Evolutionary conservation across 2,113 vertebrate species (phyloP).

Genomic region (Serinus canaria): DNA sequence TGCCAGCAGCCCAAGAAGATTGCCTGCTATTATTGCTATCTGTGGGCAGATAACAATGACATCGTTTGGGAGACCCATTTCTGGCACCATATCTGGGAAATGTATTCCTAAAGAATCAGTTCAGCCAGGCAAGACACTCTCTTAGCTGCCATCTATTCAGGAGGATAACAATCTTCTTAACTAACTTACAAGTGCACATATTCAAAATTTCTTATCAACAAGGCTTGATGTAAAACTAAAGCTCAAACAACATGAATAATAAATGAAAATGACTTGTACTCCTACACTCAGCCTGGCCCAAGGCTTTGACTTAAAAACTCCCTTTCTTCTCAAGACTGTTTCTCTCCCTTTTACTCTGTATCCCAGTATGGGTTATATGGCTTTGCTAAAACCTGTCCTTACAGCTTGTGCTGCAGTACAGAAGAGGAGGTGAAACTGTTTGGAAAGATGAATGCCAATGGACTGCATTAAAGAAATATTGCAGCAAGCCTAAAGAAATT

Average conservation of each 20-base stretch:
- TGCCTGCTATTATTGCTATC: not conserved
- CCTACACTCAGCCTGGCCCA: not conserved
- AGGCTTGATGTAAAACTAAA: constrained; percentile 12
- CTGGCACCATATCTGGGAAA: not conserved
- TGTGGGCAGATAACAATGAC: not conserved
- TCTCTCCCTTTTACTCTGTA: not conserved
- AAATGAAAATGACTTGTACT: constrained; percentile 15
- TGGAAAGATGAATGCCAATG: not conserved
- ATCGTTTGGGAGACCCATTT: not conserved
- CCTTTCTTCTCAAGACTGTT: not conserved
- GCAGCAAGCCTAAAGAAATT: not conserved
- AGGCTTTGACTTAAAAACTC: not conserved
- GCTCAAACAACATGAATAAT: constrained; percentile 12
- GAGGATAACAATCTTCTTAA: not conserved
- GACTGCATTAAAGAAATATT: not conserved
- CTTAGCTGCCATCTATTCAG: not conserved
- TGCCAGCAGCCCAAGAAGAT: not conserved
- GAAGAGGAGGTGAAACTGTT: not conserved
- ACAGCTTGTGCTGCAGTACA: not conserved
- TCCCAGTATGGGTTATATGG: not conserved
- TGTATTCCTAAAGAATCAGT: not conserved
- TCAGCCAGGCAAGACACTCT: not conserved
- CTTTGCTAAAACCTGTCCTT: not conserved
- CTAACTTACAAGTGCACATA: not conserved
- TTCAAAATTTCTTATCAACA: constrained; percentile 1